phyloP scores from a whole-genome alignment of 2,797 vertebrate genomes.

The Etheostoma perlongum region DNA sequence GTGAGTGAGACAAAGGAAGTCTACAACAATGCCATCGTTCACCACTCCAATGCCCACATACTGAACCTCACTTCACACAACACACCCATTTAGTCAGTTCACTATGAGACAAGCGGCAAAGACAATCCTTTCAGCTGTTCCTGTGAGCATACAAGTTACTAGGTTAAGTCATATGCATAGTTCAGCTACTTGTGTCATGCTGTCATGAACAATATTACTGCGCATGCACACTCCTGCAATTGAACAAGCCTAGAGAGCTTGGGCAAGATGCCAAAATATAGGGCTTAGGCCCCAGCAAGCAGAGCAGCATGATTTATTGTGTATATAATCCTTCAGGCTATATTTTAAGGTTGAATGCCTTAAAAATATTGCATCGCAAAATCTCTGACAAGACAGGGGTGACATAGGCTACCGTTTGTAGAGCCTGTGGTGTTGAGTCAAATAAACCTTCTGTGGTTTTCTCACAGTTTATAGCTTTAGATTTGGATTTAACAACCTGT shows the following conservation, averaged over 20 bases:
- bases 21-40: background rate
- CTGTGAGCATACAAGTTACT: background rate
- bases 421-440: background rate
- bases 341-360: conserved; percentile 35
- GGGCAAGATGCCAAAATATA: conserved; percentile 41
- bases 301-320: conserved; percentile 27
- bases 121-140: conserved; percentile 7
- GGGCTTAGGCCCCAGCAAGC: conserved; percentile 22
- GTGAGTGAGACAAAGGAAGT: background rate
- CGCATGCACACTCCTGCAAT: conserved; percentile 16
- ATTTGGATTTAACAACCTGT: conserved; percentile 1
- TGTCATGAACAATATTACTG: conserved; percentile 44
- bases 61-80: conserved; percentile 15
- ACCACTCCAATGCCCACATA: conserved; percentile 1
- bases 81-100: conserved; percentile 9
- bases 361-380: conserved; percentile 39
- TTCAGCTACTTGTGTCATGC: conserved; percentile 32
- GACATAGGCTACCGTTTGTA: background rate
- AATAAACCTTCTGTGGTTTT: conserved; percentile 1
- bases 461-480: conserved; percentile 1
- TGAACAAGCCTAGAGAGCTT: conserved; percentile 39
- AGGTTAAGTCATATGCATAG: conserved; percentile 8
- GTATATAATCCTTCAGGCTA: conserved; percentile 34
- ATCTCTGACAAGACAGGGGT: conserved; percentile 15
- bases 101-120: background rate